These are phyloP conservation scores for Zaprionus davidi DNA, from an alignment of 1,140 invertebrate genomes.

Conservation along the genomic window DNA sequence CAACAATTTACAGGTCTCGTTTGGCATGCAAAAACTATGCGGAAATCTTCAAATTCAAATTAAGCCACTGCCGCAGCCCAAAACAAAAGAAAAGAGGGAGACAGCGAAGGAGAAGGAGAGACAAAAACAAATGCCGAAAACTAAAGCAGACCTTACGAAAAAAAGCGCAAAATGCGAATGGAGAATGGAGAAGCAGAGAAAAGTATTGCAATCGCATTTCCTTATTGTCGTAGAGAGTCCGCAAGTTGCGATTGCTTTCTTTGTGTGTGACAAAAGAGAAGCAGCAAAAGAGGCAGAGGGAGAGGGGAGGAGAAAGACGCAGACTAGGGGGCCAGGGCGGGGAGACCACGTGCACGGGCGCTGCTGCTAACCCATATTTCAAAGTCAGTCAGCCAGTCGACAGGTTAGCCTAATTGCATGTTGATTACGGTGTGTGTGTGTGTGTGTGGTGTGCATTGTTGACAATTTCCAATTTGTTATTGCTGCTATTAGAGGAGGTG, in stretches of 20 bases:
- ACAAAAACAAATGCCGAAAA: conserved; percentile 51
- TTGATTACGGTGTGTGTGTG: conserved; percentile 57
- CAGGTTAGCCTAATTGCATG: conserved; percentile 75
- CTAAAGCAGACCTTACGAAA: conserved; percentile 40
- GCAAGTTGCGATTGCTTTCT: conserved; percentile 33
- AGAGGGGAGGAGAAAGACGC: conserved; percentile 5
- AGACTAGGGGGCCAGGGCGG: not conserved
- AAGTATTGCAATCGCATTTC: conserved; percentile 62
- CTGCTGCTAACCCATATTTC: conserved; percentile 76
- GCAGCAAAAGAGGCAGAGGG: not conserved
- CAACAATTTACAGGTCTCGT: conserved; percentile 48
- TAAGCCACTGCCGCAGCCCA: conserved; percentile 52
- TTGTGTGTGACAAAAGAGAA: conserved; percentile 40
- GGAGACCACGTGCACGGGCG: conserved; percentile 25
- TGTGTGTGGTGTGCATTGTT: conserved; percentile 40
- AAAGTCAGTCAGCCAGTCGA: conserved; percentile 75
- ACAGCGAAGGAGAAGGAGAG: conserved; percentile 35
- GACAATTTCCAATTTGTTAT: conserved; percentile 79
- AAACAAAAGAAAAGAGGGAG: conserved; percentile 19
- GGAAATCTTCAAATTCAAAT: conserved; percentile 80
- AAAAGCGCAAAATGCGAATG: conserved; percentile 22
- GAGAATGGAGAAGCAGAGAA: conserved; percentile 22
- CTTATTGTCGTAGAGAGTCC: conserved; percentile 54
- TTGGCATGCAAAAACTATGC: conserved; percentile 62
- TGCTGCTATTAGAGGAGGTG: conserved; percentile 64